Percentiles rank a stretch among this genome's conserved stretches.
Conservation (phyloP, 2,113 vertebrate genomes). For the Herpetotheres cachinnans region DNA sequence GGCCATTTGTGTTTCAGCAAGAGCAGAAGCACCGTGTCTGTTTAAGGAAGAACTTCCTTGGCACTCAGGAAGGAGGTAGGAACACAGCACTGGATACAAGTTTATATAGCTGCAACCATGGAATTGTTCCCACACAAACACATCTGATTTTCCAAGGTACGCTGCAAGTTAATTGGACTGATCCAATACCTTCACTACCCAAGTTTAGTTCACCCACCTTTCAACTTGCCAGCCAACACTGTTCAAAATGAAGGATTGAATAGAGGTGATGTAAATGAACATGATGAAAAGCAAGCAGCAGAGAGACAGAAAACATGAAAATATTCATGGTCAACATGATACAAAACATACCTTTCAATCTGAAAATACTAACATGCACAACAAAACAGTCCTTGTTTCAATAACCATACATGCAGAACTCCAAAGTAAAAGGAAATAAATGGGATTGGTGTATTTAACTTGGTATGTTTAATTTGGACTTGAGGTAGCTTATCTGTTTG, state of each 20-base stretch:
- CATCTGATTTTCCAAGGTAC: not conserved
- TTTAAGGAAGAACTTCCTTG: not conserved
- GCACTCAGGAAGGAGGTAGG: not conserved
- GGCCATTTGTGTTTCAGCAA: not conserved
- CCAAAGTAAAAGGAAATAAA: not conserved
- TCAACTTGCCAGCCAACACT: constrained; percentile 65
- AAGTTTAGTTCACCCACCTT: constrained; percentile 68
- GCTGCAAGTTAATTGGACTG: not conserved
- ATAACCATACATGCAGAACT: not conserved
- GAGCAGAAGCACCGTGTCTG: not conserved
- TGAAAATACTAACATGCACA: not conserved
- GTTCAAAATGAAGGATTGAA: constrained; percentile 42
- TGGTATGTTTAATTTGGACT: not conserved
- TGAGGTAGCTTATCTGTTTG: not conserved
- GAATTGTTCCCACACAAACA: not conserved
- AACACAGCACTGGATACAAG: not conserved
- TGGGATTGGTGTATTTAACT: not conserved
- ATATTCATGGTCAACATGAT: not conserved
- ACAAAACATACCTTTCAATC: not conserved
- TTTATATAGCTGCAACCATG: not conserved
- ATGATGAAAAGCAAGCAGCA: constrained; percentile 14
- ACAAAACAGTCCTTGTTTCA: not conserved
- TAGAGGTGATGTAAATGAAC: constrained; percentile 21
- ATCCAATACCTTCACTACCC: not conserved
- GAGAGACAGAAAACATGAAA: constrained; percentile 37